phyloP scores from a whole-genome alignment of 2,113 vertebrate genomes.

The Pachypanchax playfairii region DNA sequence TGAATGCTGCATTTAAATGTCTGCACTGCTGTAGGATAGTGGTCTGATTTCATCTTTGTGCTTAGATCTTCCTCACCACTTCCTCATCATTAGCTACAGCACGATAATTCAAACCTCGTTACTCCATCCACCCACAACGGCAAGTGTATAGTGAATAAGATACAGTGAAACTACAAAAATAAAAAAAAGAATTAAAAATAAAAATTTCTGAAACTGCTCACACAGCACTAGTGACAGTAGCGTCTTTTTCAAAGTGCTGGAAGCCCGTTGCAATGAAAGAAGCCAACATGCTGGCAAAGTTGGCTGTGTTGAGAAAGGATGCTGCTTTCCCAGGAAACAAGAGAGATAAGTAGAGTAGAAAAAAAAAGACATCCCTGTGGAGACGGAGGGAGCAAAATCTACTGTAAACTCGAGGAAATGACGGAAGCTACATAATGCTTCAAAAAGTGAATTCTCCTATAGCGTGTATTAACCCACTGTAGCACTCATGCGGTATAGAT shows the following conservation, averaged over 20 bases:
- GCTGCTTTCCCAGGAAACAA: conserved; percentile 64
- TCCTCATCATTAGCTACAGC: conserved; percentile 71
- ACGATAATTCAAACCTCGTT: conserved; percentile 27
- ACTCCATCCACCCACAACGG: conserved; percentile 45
- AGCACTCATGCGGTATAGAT: conserved; percentile 22
- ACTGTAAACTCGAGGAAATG: conserved; percentile 54
- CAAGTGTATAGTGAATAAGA: conserved; percentile 33
- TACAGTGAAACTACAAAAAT: conserved; percentile 51
- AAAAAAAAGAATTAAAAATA: neutral
- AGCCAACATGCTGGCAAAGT: conserved; percentile 65
- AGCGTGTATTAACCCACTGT: conserved; percentile 44
- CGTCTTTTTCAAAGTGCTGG: conserved; percentile 60
- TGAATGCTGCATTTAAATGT: conserved; percentile 49
- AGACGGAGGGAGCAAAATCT: conserved; percentile 54
- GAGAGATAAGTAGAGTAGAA: conserved; percentile 61
- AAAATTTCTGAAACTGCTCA: conserved; percentile 53
- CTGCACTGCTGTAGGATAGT: conserved; percentile 44
- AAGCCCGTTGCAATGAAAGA: conserved; percentile 52
- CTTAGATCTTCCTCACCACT: conserved; percentile 71
- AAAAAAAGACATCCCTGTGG: conserved; percentile 54
- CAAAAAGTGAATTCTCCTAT: conserved; percentile 36
- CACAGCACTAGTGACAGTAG: conserved; percentile 56
- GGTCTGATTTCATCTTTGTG: conserved; percentile 69
- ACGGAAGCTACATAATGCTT: conserved; percentile 42
- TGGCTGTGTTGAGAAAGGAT: conserved; percentile 57